These are phyloP conservation scores for Hoplostethus mediterraneus DNA, from an alignment of 2,797 vertebrate species.

Conservation along the genomic window DNA sequence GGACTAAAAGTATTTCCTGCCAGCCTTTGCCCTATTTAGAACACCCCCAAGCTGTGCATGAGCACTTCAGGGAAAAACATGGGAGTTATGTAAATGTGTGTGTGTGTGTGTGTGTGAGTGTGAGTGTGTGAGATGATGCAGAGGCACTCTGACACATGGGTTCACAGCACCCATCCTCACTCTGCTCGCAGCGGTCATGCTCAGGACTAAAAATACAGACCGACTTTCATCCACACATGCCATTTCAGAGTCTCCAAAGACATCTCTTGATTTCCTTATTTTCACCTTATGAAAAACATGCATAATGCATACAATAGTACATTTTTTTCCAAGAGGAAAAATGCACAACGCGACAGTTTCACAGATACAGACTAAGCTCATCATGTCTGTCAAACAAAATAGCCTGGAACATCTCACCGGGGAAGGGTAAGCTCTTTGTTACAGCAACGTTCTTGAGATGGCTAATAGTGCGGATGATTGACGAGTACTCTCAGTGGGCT, in stretches of 20 bases:
- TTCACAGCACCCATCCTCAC: conserved; percentile 72
- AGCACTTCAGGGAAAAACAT: conserved; percentile 71
- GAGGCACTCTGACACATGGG: conserved; percentile 72
- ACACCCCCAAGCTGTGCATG: conserved; percentile 58
- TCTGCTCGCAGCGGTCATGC: conserved; percentile 44
- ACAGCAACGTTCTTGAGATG: not conserved
- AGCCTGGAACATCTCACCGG: not conserved
- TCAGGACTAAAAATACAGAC: conserved; percentile 43
- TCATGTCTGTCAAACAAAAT: not conserved
- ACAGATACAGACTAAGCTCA: not conserved
- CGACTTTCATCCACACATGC: conserved; percentile 3
- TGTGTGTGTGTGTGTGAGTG: conserved; percentile 13
- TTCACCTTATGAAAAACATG: not conserved
- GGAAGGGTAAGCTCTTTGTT: not conserved
- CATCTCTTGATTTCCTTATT: not conserved
- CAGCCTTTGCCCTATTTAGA: conserved; percentile 74
- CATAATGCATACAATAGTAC: not conserved
- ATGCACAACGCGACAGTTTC: not conserved
- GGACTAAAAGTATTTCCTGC: conserved; percentile 57
- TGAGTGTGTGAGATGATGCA: conserved; percentile 33
- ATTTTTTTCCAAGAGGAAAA: not conserved
- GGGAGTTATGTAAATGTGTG: conserved; percentile 72
- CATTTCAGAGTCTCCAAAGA: conserved; percentile 8
- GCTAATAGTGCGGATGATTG: not conserved
- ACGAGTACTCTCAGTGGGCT: conserved; percentile 3